Conservation (phyloP, 2,888 invertebrate genomes). For the Limenitis camilla region DNA sequence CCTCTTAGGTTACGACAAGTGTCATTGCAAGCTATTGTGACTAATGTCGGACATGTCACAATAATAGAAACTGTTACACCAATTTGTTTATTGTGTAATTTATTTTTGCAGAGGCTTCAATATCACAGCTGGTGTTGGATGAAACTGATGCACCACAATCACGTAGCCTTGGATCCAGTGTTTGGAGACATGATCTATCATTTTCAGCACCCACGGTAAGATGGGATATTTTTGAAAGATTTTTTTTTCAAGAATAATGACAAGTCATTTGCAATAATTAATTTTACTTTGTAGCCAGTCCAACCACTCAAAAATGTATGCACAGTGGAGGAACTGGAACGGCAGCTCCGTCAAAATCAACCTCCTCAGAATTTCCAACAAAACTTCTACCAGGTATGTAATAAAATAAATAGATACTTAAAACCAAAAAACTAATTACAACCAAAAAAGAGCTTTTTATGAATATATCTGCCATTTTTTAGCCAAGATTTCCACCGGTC, state of each 20-base stretch:
- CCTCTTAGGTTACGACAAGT: too few species aligned
- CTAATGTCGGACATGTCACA: too few species aligned
- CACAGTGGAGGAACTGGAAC: constrained; percentile 83
- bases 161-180: constrained; percentile 46
- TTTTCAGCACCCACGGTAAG: constrained; percentile 39
- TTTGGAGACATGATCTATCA: constrained; percentile 51
- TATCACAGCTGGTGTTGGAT: constrained; percentile 75
- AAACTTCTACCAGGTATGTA: constrained; percentile 55
- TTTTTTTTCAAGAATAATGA: background rate
- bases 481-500: constrained; percentile 66
- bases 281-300: constrained; percentile 31
- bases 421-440: too few species aligned
- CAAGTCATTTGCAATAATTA: background rate
- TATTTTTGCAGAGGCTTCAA: constrained; percentile 61
- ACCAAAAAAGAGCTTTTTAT: background rate
- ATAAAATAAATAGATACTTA: too few species aligned
- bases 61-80: too few species aligned
- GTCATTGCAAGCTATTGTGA: too few species aligned
- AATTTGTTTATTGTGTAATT: too few species aligned
- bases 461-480: constrained; percentile 13
- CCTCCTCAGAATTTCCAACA: constrained; percentile 43
- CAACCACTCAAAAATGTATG: constrained; percentile 76
- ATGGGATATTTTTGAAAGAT: background rate
- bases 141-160: constrained; percentile 63
- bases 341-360: constrained; percentile 75